Evolutionary conservation across 1,140 invertebrate genomes (phyloP), one percentile per base, ranked within the genome.

Genomic region (Macrobrachium rosenbergii): DNA sequence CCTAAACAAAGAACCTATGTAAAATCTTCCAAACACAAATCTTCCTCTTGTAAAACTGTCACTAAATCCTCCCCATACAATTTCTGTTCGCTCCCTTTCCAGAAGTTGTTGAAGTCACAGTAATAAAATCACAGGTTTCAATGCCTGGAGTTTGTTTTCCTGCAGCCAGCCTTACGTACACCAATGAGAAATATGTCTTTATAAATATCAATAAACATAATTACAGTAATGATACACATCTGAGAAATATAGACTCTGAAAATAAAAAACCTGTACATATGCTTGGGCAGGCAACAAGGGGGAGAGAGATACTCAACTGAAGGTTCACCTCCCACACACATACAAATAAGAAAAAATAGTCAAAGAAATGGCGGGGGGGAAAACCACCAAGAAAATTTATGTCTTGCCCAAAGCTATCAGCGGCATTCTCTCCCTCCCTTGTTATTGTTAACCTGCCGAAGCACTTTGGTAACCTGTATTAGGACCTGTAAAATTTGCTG

Each of bases 161-260:
- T 83, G 81, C 81, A 88, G 78, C 81, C 60, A 88, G 86, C 80
- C 86, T 83, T 88, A 78, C 75, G 86, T 88, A 78, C 86, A 88
- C 81, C 78, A 76, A 82, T 82, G 76, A 82, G 86, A 88, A 83
- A 88, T 82, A 88, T 88, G 86, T 88, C 86, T 88, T 88, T 88
- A 88, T 88, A 88, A 88, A 88, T 88, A 88, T 88, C 86, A 88
- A 88, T 88, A 88, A 88, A 83, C 86, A 88, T 88, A 88, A 88
- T 87, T 87, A 88, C 80, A 83, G 80, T 88, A 88, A 88, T 88
- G 86, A 88, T 88, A 88, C 86, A 88, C 63, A 88, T 88, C 86
- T 88, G 86, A 88, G 80, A 88, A 87, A 88, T 88, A 88, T 88
- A 88, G 86, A 88, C 86, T 88, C 86, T 88, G 86, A 88, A 88